Base-by-base conservation (phyloP, 2,888 invertebrate genomes). In the Melieria picta region DNA sequence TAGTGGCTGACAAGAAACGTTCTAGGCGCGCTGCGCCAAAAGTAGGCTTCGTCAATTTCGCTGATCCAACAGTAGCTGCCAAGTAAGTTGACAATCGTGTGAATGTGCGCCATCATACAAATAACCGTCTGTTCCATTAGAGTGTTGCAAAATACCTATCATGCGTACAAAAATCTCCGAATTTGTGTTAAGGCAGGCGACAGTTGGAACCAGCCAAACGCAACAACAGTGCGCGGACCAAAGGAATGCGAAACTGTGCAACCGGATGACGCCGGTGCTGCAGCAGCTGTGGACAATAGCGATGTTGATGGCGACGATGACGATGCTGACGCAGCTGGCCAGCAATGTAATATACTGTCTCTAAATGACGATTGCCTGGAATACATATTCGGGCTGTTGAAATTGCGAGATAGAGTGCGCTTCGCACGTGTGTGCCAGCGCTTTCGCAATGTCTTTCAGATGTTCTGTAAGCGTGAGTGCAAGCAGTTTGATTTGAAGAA, bases 311-410 rank as follows among this genome's bases (percentile, higher is more conserved):
- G 7, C n/a, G 5, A 7, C 5, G 11, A 47, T 42, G 13, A 30
- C 30, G 9, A 52, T 69, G 11, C 16, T 43, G 30, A 30, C 30
- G 30, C 3, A 30, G 30, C 30, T 30, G 30, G 30, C 30, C 30
- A 30, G 30, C 30, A 30, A 30, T 30, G 30, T 30, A 55, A 68
- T 65, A 30, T 67, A 3, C 60, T 52, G 6, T 13, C 60, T 45
- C 60, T 76, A 10, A 74, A 75, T 55, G 74, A 75, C 50, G 75
- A 77, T 63, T 77, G 76, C 61, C 47, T 76, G 9, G 67, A 65
- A 13, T 47, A 67, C 13, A 76, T 76, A 65, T 72, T 63, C 30
- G 61, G 72, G 13, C 48, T 56, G 10, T 62, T 75, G 3, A 48
- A n/a, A 9, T 43, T 75, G 3, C 71, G 67, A 6, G 72, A 71